Percentiles rank a stretch among this genome's conserved stretches.
These are phyloP conservation scores for Anolis apletophallus DNA, from an alignment of 2,797 vertebrate genomes.

Conservation along the genomic window DNA sequence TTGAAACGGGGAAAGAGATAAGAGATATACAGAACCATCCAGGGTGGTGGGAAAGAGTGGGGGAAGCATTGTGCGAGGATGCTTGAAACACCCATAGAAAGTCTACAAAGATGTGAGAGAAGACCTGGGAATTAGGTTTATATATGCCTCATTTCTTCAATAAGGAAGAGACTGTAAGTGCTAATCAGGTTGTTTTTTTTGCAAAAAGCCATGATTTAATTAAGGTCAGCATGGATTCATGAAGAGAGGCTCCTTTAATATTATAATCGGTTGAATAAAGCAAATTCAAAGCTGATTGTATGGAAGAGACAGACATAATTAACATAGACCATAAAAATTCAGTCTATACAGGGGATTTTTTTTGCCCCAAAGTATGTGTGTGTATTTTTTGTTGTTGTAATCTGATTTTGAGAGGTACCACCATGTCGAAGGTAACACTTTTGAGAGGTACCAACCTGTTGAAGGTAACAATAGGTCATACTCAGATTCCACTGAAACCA, in stretches of 20 bases:
- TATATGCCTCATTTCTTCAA: constrained; percentile 25
- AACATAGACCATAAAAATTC: constrained; percentile 7
- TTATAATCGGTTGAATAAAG: constrained; percentile 29
- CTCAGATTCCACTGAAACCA: too few species aligned
- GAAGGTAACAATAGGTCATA: too few species aligned
- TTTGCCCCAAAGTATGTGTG: neutral
- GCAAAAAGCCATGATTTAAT: constrained; percentile 37
- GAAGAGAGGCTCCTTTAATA: constrained; percentile 30
- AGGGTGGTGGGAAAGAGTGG: neutral
- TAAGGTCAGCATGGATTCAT: constrained; percentile 16
- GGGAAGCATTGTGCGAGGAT: neutral
- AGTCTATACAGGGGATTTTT: neutral
- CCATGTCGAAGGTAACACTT: too few species aligned
- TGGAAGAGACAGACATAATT: neutral
- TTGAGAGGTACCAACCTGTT: too few species aligned
- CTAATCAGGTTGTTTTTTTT: constrained; percentile 17
- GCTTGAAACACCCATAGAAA: constrained; percentile 14
- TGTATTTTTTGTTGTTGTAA: too few species aligned
- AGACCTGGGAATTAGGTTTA: constrained; percentile 25
- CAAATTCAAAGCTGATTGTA: constrained; percentile 34
- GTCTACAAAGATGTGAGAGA: constrained; percentile 13
- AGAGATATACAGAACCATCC: constrained; percentile 3
- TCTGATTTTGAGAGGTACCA: too few species aligned
- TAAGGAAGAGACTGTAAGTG: constrained; percentile 25
- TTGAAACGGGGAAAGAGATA: constrained; percentile 43